Evolutionary conservation across 2,113 vertebrate species (phyloP).

Genomic region (Ahaetulla prasina): DNA sequence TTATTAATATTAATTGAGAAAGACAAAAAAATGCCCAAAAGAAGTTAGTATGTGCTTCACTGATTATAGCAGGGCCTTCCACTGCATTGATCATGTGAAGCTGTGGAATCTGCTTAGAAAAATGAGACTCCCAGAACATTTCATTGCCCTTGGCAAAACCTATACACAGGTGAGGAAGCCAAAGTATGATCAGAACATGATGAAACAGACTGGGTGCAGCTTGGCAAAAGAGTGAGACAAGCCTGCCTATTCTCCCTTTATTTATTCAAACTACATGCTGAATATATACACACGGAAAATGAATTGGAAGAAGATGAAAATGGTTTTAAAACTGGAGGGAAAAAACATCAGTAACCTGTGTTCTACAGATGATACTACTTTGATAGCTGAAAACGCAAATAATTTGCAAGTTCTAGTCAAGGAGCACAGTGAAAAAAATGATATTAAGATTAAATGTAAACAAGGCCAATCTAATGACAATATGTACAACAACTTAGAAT

Average conservation of each 20-base stretch:
- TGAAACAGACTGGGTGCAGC: not conserved
- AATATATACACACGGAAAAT: not conserved
- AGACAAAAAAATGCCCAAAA: not conserved
- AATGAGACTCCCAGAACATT: not conserved
- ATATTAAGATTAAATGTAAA: not conserved
- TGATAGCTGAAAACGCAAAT: not conserved
- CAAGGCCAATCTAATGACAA: not conserved
- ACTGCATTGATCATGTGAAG: not conserved
- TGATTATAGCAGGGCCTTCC: not conserved
- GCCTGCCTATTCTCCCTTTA: not conserved
- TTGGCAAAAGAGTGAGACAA: not conserved
- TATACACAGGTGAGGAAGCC: not conserved
- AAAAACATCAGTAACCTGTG: not conserved
- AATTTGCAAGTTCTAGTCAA: not conserved
- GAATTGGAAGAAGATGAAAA: not conserved
- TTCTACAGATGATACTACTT: not conserved
- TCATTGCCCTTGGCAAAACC: not conserved
- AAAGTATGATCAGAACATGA: not conserved
- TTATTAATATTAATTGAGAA: not conserved
- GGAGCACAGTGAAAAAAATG: not conserved
- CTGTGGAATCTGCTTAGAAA: not conserved
- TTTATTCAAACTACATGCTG: not conserved
- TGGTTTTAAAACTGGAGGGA: not conserved
- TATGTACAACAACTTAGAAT: not conserved
- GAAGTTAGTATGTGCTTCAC: not conserved